Evolutionary conservation across 2,113 vertebrate species (phyloP).

Genomic region (Gallinago paraguaiae): DNA sequence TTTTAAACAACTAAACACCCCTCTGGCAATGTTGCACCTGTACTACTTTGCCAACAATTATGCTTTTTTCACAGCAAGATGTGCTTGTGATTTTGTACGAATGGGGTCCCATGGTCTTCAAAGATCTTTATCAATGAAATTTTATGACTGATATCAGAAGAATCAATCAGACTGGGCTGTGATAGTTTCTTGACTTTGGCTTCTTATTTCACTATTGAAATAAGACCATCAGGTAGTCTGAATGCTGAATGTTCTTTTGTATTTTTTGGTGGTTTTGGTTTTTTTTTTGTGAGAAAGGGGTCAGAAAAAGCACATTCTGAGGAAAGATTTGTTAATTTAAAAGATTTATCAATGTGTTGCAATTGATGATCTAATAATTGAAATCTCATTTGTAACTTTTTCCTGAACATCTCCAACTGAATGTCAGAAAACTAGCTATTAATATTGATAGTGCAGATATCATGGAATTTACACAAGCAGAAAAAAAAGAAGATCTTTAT

Average conservation of each 20-base stretch:
- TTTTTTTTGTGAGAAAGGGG: not conserved
- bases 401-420: not conserved
- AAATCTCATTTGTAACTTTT: constrained; percentile 19
- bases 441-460: not conserved
- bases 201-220: not conserved
- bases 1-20: not conserved
- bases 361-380: not conserved
- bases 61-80: not conserved
- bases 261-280: not conserved
- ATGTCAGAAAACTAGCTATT: constrained; percentile 6
- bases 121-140: not conserved
- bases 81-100: not conserved
- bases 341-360: not conserved
- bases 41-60: not conserved
- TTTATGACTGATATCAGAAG: not conserved
- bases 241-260: not conserved
- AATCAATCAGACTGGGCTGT: not conserved
- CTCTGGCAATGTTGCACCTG: not conserved
- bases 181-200: not conserved
- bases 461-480: not conserved
- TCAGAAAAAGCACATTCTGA: not conserved
- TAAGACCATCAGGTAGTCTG: not conserved
- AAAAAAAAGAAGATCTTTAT: not conserved
- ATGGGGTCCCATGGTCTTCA: not conserved
- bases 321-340: not conserved